Base-by-base conservation (phyloP, 2,888 invertebrate genomes). In the Noctua pronuba region DNA sequence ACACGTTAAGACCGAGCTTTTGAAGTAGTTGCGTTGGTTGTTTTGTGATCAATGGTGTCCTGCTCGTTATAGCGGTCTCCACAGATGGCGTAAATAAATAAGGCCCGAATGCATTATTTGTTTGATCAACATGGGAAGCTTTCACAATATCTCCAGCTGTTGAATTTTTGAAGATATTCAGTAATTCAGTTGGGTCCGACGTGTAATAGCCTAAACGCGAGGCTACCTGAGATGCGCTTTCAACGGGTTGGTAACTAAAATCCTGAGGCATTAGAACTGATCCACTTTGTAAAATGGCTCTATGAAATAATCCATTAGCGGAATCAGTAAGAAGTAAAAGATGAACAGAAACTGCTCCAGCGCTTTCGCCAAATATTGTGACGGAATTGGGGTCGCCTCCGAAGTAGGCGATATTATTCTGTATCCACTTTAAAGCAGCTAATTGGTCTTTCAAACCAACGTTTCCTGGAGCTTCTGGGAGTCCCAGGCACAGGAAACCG, bases 311-410 rank as follows among this genome's bases (percentile, higher is more conserved):
- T 28, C 92, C 92, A 83, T 88, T 85, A 35, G 90, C 88, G 85
- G 88, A 83, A 24, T 91, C 83, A 5, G 92, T 90, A 6, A 92
- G 83, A 28, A 93, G 82, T 62, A 94, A 89, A 70, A 89, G 89
- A 67, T 89, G 88, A 1, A 91, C 76, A 31, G 91, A 88, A 18
- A 85, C 86, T 16, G 90, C 92, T 18, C 94, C 94, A 66, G 90
- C 92, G 67, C 93, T 94, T 82, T 93, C 90, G 16, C 94, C 94
- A 78, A 92, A 91, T 46, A 94, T 79, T 46, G 94, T 94, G 3
- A 94, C 89, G 31, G 87, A 89, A 66, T 90, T 79, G 7, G 94
- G 91, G 86, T 94, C 88, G n/a, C 94, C 94, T 24, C 93, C 92
- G 60, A 94, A 94, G 62, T 85, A 76, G 2, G 88, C 81, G 38